phyloP scores from a whole-genome alignment of 2,113 vertebrate genomes.

The Gopherus flavomarginatus region DNA sequence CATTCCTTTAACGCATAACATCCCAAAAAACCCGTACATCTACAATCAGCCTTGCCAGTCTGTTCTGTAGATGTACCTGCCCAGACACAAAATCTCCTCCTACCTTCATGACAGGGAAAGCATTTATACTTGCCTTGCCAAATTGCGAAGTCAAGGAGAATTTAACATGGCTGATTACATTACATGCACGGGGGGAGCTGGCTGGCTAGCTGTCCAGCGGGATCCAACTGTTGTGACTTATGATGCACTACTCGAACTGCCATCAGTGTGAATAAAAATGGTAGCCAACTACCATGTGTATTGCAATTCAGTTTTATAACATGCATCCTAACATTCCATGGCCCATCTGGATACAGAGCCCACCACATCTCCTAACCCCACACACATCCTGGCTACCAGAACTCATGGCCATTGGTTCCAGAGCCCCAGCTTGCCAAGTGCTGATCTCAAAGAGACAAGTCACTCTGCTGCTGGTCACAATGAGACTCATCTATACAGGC shows the following conservation, averaged over 20 bases:
- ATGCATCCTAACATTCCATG: too few relatives aligned
- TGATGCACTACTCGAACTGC: background rate
- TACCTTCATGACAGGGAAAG: rapidly evolving
- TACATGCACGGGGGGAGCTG: rapidly evolving
- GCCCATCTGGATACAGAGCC: too few relatives aligned
- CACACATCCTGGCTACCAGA: too few relatives aligned
- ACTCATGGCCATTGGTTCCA: background rate
- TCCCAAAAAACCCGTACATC: rapidly evolving
- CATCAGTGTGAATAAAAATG: rapidly evolving
- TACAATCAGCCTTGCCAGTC: background rate
- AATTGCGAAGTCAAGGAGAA: background rate
- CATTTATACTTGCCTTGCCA: background rate
- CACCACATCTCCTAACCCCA: too few relatives aligned
- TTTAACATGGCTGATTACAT: rapidly evolving
- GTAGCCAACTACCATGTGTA: background rate
- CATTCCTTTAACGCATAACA: too few relatives aligned
- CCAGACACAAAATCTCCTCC: rapidly evolving
- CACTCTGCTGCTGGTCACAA: background rate
- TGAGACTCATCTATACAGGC: too few relatives aligned
- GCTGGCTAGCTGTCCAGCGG: background rate
- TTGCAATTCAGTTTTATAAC: background rate
- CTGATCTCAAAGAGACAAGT: background rate
- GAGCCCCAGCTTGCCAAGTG: rapidly evolving
- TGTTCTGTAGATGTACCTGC: background rate
- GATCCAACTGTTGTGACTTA: background rate